phyloP scores from a whole-genome alignment of 2,113 vertebrate species.

The Dascyllus trimaculatus region DNA sequence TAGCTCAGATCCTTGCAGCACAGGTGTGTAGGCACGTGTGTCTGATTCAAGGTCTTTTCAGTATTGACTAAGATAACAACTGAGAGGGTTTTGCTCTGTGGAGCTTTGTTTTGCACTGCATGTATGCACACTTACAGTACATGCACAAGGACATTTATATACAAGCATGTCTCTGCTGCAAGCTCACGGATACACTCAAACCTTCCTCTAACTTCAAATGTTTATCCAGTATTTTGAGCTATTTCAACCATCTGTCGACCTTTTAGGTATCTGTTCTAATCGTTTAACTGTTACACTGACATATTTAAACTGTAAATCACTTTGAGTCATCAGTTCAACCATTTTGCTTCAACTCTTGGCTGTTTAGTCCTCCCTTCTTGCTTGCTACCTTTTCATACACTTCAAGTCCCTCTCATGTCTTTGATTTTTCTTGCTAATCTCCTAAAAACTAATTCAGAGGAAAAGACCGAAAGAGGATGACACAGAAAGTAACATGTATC shows the following conservation, averaged over 20 bases:
- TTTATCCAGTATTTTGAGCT: background rate
- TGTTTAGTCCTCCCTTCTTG: background rate
- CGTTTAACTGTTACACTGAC: background rate
- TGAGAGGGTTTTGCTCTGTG: background rate
- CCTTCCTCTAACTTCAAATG: background rate
- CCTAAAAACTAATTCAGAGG: conserved; percentile 25
- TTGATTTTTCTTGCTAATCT: background rate
- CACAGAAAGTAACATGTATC: conserved; percentile 4
- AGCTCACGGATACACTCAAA: conserved; percentile 5
- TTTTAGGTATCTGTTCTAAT: background rate
- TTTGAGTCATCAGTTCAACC: background rate
- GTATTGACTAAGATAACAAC: conserved; percentile 36
- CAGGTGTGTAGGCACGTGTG: conserved; percentile 47
- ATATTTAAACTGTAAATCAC: background rate
- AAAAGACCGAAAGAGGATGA: conserved; percentile 21
- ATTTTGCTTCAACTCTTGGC: background rate
- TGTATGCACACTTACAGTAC: background rate
- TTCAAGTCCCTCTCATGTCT: background rate
- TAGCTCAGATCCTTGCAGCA: background rate
- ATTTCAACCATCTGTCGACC: background rate
- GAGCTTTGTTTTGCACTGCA: conserved; percentile 23
- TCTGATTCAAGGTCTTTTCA: conserved; percentile 36
- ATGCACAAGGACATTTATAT: conserved; percentile 8
- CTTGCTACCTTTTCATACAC: background rate
- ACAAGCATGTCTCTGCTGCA: background rate